Evolutionary conservation across 2,888 invertebrate genomes (phyloP), one percentile per base, ranked within the genome.

Genomic region (Pollenia amentaria): DNA sequence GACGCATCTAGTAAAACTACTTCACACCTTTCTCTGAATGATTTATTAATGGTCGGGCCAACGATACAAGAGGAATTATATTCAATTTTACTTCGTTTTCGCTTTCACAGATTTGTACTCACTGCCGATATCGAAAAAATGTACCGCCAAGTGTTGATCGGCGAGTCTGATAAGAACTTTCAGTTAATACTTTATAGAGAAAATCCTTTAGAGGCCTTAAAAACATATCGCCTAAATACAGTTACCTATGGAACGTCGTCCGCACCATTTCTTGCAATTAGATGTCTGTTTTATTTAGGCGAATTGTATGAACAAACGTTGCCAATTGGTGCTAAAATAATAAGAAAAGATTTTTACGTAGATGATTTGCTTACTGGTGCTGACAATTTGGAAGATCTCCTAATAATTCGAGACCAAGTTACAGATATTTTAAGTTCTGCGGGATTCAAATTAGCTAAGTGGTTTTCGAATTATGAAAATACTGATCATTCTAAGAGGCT

Each of bases 401-500:
- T 48, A 14, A 4, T 48, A 4, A 48, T 48, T 48, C 48, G 48
- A 48, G 14, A 48, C 14, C 48, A 48, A 14, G 48, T 48, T 12
- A 48, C 48, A 14, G 4, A 48, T 2, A 48, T 48, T 4, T 48
- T 48, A 12, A 48, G 48, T 48, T 48, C 48, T 14, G 48, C 12
- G 11, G 48, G 48, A 11, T 48, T 48, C 14, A 48, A 21, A 21
- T 21, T 21, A 21, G 21, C 21, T 21, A 21, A 21, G 21, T 21
- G 21, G 21, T 21, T 21, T 21, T 21, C 21, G 21, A 21, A 21
- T 21, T 21, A 21, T 21, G 21, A 21, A 21, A 21, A 21, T 21
- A 21, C 21, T 2, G 21, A 55, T 14, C 72, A 72, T 44, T 55
- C 57, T 21, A 57, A 72, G 21, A 72, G 21, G 40, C 57, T 4